phyloP scores from a whole-genome alignment of 2,888 invertebrate genomes.

The Oligia fasciuncula region DNA sequence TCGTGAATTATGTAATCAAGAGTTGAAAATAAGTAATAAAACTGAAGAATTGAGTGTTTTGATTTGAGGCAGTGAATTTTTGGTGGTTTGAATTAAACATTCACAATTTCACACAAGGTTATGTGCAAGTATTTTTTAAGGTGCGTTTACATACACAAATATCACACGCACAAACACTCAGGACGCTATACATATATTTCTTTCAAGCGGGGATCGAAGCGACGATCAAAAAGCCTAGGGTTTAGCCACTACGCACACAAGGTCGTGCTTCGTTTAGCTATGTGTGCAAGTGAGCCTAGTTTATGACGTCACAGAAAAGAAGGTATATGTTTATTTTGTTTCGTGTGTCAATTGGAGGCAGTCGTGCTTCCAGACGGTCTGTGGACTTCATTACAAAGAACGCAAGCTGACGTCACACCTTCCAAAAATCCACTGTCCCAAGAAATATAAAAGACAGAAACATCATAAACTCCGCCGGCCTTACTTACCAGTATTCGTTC shows the following conservation, averaged over 20 bases:
- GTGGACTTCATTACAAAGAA: background rate
- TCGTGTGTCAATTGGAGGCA: background rate
- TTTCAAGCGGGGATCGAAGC: background rate
- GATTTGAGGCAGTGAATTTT: slow-evolving; percentile 50
- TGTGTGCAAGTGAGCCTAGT: slow-evolving; percentile 17
- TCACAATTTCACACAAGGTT: background rate
- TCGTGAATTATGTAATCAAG: slow-evolving; percentile 3
- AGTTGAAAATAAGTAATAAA: slow-evolving; percentile 18
- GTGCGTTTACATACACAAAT: slow-evolving; percentile 20
- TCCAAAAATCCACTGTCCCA: slow-evolving; percentile 57
- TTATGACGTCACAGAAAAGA: slow-evolving; percentile 30
- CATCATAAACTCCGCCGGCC: slow-evolving; percentile 80
- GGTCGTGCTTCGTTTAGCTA: background rate
- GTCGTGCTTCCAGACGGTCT: background rate
- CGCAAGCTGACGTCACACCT: slow-evolving; percentile 12
- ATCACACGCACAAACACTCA: slow-evolving; percentile 13
- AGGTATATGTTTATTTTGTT: background rate
- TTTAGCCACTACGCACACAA: background rate
- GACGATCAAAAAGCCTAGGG: background rate
- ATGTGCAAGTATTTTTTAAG: background rate
- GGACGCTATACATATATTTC: background rate
- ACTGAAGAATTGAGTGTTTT: slow-evolving; percentile 35
- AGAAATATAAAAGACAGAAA: slow-evolving; percentile 74
- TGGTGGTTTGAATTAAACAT: slow-evolving; percentile 19
- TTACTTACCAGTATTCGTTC: slow-evolving; percentile 83